Conservation (phyloP, 2,888 invertebrate genomes). For the Aricia artaxerxes region DNA sequence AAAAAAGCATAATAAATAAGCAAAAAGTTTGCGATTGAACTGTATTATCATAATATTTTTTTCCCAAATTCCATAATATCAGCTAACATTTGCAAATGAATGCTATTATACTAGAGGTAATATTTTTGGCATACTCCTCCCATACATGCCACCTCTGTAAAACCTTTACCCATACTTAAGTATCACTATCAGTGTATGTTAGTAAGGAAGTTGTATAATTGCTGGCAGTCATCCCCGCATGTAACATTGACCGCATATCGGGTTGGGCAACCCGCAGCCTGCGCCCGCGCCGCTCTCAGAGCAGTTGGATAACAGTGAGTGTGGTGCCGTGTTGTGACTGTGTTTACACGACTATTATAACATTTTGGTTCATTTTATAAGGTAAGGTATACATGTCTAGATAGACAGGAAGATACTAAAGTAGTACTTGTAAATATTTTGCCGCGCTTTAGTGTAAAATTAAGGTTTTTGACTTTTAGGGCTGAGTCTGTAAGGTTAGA, state of each 20-base stretch:
- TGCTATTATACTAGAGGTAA: too few species aligned
- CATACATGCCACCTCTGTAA: too few species aligned
- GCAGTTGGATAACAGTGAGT: slow-evolving; percentile 24
- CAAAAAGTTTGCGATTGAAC: too few species aligned
- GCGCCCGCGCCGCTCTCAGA: slow-evolving; percentile 29
- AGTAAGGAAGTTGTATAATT: slow-evolving; percentile 23
- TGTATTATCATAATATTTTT: too few species aligned
- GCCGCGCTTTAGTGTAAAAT: too few species aligned
- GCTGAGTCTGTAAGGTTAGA: too few species aligned
- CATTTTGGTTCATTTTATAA: background rate
- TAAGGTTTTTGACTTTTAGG: too few species aligned
- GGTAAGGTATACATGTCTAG: background rate
- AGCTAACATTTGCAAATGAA: too few species aligned
- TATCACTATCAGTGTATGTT: background rate
- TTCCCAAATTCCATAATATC: too few species aligned
- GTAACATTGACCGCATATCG: slow-evolving; percentile 35
- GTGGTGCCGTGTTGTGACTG: slow-evolving; percentile 22
- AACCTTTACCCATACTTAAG: too few species aligned
- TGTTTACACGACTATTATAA: background rate
- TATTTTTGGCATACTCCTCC: too few species aligned
- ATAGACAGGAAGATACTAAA: background rate
- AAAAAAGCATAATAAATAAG: too few species aligned
- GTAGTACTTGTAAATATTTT: background rate
- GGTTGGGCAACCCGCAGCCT: slow-evolving; percentile 30
- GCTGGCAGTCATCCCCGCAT: background rate